These are phyloP conservation scores for Drosophila antonietae DNA, from an alignment of 2,888 invertebrate genomes.

Conservation along the genomic window DNA sequence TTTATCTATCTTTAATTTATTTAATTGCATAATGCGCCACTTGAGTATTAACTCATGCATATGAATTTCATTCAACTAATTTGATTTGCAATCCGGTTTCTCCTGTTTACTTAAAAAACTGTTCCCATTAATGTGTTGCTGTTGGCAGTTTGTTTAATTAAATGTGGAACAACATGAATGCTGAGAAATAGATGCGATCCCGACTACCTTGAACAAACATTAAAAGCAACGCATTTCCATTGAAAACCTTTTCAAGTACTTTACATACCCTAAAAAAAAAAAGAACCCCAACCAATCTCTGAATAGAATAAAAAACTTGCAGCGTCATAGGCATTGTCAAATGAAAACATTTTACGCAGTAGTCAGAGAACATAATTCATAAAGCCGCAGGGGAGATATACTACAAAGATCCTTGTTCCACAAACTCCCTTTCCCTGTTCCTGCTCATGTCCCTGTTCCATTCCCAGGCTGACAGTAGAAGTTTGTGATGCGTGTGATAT, in stretches of 20 bases:
- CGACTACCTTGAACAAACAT: slow-evolving; percentile 49
- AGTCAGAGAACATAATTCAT: slow-evolving; percentile 66
- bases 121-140: slow-evolving; percentile 49
- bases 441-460: background rate
- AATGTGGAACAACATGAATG: slow-evolving; percentile 61
- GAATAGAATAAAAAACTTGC: slow-evolving; percentile 34
- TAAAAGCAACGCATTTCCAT: slow-evolving; percentile 30
- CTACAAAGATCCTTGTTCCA: slow-evolving; percentile 37
- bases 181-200: slow-evolving; percentile 11
- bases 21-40: slow-evolving; percentile 56
- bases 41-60: slow-evolving; percentile 54
- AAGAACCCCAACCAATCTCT: slow-evolving; percentile 32
- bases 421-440: background rate
- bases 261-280: slow-evolving; percentile 35
- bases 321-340: slow-evolving; percentile 53
- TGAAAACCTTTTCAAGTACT: slow-evolving; percentile 70
- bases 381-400: slow-evolving; percentile 65
- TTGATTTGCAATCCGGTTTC: slow-evolving; percentile 38
- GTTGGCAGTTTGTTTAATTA: slow-evolving; percentile 75
- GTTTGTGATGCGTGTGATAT: slow-evolving; percentile 44
- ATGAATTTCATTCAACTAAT: slow-evolving; percentile 34
- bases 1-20: slow-evolving; percentile 51
- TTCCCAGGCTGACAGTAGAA: background rate
- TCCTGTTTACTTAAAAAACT: slow-evolving; percentile 22
- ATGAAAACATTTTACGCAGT: slow-evolving; percentile 65